phyloP scores from a whole-genome alignment of 2,888 invertebrate genomes.

The Acrobasis consociella region DNA sequence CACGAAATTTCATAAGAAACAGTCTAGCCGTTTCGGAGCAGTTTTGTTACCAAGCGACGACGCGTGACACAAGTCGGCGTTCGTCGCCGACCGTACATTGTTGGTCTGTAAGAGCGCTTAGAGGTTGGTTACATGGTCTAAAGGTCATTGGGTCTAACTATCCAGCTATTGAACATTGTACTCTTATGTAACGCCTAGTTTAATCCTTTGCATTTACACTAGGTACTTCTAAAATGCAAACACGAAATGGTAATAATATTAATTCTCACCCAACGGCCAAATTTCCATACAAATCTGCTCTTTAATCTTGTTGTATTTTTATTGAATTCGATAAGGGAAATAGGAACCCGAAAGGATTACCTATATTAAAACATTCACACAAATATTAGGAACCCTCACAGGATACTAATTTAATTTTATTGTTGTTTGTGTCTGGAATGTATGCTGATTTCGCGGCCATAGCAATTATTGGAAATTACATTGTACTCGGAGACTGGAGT shows the following conservation, averaged over 20 bases:
- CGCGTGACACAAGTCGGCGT: too few species aligned
- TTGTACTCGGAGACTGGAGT: not conserved
- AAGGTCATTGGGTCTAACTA: too few species aligned
- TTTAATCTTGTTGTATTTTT: slow-evolving; percentile 21
- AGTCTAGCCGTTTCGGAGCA: too few species aligned
- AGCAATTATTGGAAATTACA: not conserved
- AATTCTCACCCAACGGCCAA: not conserved
- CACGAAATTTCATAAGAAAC: too few species aligned
- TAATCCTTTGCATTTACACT: too few species aligned
- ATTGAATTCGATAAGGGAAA: slow-evolving; percentile 24
- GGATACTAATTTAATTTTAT: slow-evolving; percentile 48
- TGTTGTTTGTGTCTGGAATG: slow-evolving; percentile 35
- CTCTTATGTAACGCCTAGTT: too few species aligned
- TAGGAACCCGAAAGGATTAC: slow-evolving; percentile 14
- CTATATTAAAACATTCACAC: slow-evolving; percentile 21
- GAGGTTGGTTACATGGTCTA: too few species aligned
- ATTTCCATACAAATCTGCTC: slow-evolving; percentile 15
- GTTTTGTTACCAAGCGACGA: too few species aligned
- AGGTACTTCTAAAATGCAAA: not conserved
- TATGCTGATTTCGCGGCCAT: not conserved
- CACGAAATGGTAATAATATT: not conserved
- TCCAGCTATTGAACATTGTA: too few species aligned
- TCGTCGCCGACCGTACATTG: too few species aligned
- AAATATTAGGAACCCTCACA: slow-evolving; percentile 35
- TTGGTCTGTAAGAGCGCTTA: too few species aligned